Conservation (phyloP, 2,113 vertebrate genomes). For the Camelus bactrianus region DNA sequence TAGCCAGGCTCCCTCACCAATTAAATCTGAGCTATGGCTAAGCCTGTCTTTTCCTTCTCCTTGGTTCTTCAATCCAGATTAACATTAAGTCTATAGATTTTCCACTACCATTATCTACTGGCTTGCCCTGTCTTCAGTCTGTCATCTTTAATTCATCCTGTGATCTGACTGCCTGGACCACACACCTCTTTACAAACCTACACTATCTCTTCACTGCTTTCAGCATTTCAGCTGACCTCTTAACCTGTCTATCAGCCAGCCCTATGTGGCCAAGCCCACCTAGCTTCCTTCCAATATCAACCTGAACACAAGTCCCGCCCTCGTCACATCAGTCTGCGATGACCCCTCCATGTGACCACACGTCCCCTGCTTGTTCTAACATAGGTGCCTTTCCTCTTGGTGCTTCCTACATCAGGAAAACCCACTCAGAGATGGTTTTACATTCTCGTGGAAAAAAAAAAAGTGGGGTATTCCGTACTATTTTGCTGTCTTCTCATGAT, state of each 20-base stretch:
- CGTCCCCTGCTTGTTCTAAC: neutral
- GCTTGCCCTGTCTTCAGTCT: neutral
- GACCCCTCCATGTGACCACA: accelerated
- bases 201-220: neutral
- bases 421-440: neutral
- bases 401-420: neutral
- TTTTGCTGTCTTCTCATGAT: neutral
- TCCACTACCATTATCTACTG: no score
- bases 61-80: neutral
- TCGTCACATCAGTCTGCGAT: accelerated
- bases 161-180: neutral
- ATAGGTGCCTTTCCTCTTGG: neutral
- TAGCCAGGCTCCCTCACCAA: neutral
- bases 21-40: neutral
- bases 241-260: neutral
- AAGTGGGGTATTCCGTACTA: neutral
- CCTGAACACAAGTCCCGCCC: neutral
- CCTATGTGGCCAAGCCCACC: neutral
- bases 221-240: neutral
- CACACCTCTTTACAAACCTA: neutral
- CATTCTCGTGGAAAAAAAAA: neutral
- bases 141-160: neutral
- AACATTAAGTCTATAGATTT: neutral
- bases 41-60: neutral
- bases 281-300: neutral